Evolutionary conservation across 2,888 invertebrate species (phyloP).

Genomic region (Plagodis dolabraria): DNA sequence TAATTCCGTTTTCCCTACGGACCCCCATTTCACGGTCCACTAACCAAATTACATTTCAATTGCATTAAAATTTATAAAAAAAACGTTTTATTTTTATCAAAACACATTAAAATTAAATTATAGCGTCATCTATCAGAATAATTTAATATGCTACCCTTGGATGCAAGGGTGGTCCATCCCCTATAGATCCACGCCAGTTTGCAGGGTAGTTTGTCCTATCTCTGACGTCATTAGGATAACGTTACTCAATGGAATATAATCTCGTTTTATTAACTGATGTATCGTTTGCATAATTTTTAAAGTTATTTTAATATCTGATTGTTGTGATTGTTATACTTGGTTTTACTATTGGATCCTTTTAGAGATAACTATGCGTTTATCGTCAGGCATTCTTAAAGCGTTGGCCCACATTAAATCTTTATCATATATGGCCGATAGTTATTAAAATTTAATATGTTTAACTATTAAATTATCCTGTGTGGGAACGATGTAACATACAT

Average conservation of each 20-base stretch:
- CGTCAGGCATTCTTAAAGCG: too few species aligned
- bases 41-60: slow-evolving; percentile 53
- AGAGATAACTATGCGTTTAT: too few species aligned
- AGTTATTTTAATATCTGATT: slow-evolving; percentile 19
- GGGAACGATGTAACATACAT: too few species aligned
- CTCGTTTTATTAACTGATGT: slow-evolving; percentile 27
- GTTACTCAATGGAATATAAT: slow-evolving; percentile 25
- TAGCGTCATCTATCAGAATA: slow-evolving; percentile 78
- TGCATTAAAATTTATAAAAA: slow-evolving; percentile 45
- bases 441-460: too few species aligned
- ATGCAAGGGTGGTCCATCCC: slow-evolving; percentile 33
- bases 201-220: slow-evolving; percentile 74
- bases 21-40: slow-evolving; percentile 39
- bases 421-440: too few species aligned
- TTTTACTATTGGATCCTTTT: slow-evolving; percentile 1
- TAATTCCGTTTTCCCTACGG: slow-evolving; percentile 31
- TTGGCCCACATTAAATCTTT: too few species aligned
- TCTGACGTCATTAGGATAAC: slow-evolving; percentile 61
- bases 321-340: background rate
- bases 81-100: slow-evolving; percentile 69
- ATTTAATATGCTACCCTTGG: slow-evolving; percentile 69
- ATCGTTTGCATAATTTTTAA: slow-evolving; percentile 30
- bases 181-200: slow-evolving; percentile 67
- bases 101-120: slow-evolving; percentile 82
- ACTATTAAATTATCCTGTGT: too few species aligned